Conservation (phyloP, 2,888 invertebrate genomes). For the Julus scandinavius region DNA sequence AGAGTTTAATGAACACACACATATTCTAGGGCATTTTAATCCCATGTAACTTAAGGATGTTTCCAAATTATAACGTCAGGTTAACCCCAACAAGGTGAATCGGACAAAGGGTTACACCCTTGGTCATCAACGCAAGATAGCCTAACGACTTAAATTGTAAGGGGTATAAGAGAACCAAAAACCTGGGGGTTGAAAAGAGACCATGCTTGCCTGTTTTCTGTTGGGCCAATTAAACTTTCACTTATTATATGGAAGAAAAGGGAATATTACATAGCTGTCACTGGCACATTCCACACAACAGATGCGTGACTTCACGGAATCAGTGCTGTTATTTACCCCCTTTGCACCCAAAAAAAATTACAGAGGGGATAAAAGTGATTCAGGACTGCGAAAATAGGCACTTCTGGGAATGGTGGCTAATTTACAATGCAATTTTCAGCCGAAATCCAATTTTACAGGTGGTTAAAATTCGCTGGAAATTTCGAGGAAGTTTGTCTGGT, state of each 20-base stretch:
- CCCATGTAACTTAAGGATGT: background rate
- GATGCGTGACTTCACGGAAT: slow-evolving; percentile 26
- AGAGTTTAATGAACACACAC: background rate
- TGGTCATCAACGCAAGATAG: background rate
- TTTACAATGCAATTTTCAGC: background rate
- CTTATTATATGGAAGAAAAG: slow-evolving; percentile 12
- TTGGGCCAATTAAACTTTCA: background rate
- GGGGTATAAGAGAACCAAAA: background rate
- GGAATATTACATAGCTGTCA: slow-evolving; percentile 33
- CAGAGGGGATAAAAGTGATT: slow-evolving; percentile 9
- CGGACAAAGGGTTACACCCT: slow-evolving; percentile 20
- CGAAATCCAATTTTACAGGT: background rate
- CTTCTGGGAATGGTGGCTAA: background rate
- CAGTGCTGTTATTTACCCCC: background rate
- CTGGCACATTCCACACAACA: background rate
- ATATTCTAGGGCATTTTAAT: background rate
- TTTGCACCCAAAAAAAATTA: background rate
- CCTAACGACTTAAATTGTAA: too few species aligned
- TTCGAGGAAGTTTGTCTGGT: background rate
- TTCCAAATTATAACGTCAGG: slow-evolving; percentile 11
- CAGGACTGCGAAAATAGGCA: slow-evolving; percentile 1
- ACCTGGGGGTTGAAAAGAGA: background rate
- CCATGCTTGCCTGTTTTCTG: background rate
- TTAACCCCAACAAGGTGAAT: background rate
- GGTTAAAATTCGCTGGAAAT: background rate